Base-by-base conservation (phyloP, 2,888 invertebrate species). In the Sinodicranocentrus sp. region DNA sequence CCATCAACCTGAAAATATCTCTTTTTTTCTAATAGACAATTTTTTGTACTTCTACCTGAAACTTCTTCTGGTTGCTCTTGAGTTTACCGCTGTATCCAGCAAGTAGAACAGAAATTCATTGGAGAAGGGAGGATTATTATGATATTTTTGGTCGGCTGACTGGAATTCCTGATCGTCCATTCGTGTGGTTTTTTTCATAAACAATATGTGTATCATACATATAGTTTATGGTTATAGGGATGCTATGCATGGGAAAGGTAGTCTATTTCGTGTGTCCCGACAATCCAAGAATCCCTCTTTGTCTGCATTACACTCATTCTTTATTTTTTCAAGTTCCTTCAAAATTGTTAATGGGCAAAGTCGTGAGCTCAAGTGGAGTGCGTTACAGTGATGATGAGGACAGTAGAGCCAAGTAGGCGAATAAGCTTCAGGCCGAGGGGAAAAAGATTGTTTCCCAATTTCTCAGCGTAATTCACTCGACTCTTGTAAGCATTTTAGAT, bases 1-100 rank as follows among this genome's bases (percentile, higher is more conserved):
- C 79, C 80, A 84, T 86, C 84, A 85, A 67, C 23, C 52, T 73
- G 72, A 78, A 84, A 75, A 68, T 80, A 72, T 82, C 52, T 82
- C 63, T 82, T 82, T 68, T 68, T 65, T 52, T 28, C 61, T 80
- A 54, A 48, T 71, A 72, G 39, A 63, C 72, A 80, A 71, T 65
- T 79, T 61, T 70, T n/a, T n/a, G n/a, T n/a, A n/a, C n/a, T n/a
- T n/a, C n/a, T n/a, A 1, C 8, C 61, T 57, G 33, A 44, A n/a
- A 68, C 59, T 68, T 70, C 67, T 78, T 48, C 48, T 78, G 52
- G 6, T 19, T 57, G 57, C 23, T 19, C 48, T 48, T 48, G 13
- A n/a, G 13, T 48, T 15, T 13, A 8, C 6, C 39, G 39, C 13
- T 39, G 39, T 39, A 8, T 39, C 39, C 39, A 39, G 39, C 13